A percentile compares a stretch with the other conserved stretches of the same genome.
phyloP scores from a whole-genome alignment of 2,888 invertebrate genomes.

The Halictus ligatus region DNA sequence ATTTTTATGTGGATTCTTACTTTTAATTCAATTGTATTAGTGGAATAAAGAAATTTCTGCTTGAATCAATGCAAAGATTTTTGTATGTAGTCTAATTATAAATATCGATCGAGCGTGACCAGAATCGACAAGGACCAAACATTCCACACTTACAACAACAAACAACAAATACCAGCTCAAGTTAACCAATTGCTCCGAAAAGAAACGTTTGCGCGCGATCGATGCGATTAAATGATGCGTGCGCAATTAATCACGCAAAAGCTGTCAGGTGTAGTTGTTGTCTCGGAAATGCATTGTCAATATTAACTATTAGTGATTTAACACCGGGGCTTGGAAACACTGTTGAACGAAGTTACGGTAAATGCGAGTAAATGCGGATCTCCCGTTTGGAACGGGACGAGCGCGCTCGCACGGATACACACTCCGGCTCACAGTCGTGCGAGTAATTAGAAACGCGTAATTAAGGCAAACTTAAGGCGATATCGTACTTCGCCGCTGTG shows the following conservation, averaged over 20 bases:
- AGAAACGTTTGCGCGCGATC: neutral
- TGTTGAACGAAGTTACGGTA: conserved; percentile 32
- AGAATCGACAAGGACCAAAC: too few relatives aligned
- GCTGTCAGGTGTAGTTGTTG: neutral
- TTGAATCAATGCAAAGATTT: too few relatives aligned
- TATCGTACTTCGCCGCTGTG: conserved; percentile 38
- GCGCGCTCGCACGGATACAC: neutral
- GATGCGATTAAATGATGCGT: neutral
- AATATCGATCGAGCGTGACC: too few relatives aligned
- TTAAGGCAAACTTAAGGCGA: conserved; percentile 54
- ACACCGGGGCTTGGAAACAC: neutral
- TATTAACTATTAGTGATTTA: conserved; percentile 25
- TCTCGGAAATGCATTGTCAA: neutral
- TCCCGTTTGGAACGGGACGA: neutral
- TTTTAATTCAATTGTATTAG: too few relatives aligned
- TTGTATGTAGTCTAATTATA: too few relatives aligned
- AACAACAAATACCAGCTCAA: neutral
- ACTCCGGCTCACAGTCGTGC: conserved; percentile 17
- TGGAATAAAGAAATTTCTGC: too few relatives aligned
- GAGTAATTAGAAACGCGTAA: conserved; percentile 58
- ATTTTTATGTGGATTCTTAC: too few relatives aligned
- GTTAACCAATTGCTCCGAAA: neutral
- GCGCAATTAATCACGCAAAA: neutral
- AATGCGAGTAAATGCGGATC: conserved; percentile 22
- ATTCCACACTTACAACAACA: neutral